Conservation (phyloP, 2,113 vertebrate species). For the Copsychus sechellarum region DNA sequence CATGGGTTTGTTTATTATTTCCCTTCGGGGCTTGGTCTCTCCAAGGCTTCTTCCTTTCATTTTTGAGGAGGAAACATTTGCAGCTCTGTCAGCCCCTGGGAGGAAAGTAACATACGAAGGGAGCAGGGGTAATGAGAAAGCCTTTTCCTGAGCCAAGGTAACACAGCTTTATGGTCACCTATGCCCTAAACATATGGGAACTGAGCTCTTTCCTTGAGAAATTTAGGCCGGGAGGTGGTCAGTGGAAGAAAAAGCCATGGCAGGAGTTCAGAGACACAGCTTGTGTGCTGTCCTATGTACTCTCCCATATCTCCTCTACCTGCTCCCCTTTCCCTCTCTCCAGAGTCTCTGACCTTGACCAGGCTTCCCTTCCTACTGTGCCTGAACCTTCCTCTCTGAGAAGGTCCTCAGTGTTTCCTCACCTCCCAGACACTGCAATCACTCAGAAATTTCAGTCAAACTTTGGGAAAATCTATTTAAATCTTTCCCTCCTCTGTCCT, state of each 20-base stretch:
- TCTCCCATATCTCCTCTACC: not conserved
- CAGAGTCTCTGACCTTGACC: not conserved
- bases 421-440: not conserved
- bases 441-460: not conserved
- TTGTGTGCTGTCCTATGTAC: fast-evolving
- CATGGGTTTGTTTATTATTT: conserved; percentile 36
- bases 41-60: conserved; percentile 12
- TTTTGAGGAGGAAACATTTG: conserved; percentile 45
- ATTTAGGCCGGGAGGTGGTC: not conserved
- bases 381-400: not conserved
- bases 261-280: not conserved
- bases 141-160: not conserved
- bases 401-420: not conserved
- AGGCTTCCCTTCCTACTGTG: not conserved
- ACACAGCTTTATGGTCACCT: not conserved
- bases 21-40: not conserved
- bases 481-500: not conserved
- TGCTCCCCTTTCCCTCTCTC: not conserved
- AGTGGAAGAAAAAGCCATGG: not conserved
- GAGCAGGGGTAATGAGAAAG: not conserved
- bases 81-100: not conserved
- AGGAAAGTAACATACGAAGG: conserved; percentile 29
- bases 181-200: conserved; percentile 26
- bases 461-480: not conserved
- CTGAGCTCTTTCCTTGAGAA: not conserved